Base-by-base conservation (phyloP, 2,888 invertebrate genomes). In the Balanococcus diminutus region DNA sequence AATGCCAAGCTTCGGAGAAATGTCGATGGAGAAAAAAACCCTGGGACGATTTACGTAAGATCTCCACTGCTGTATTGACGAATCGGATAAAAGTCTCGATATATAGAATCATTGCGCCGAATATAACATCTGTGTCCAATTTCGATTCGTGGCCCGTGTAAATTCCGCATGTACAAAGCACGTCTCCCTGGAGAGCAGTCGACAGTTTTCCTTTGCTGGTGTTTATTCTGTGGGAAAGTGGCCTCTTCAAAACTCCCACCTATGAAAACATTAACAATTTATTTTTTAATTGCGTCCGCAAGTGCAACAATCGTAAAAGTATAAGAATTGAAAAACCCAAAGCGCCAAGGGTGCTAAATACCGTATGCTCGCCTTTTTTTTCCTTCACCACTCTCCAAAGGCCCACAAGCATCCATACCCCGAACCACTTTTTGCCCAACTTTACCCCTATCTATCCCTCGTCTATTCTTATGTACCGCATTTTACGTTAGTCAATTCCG, bases 201-300 rank as follows among this genome's bases (percentile, higher is more conserved):
- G 82, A 82, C 82, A 82, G 46, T 82, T 82, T 51, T 46, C 51
- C 51, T 51, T 51, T 46, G 16, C 82, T 25, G 22, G 51, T 86
- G 84, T 86, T 86, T 86, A 86, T 85, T 85, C 85, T 86, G 86
- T 87, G 86, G 86, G 86, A 86, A 86, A 86, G 87, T 81, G 86
- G 86, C 86, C 85, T 82, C 85, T 86, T 84, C 82, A 86, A 86
- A 86, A 85, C 86, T 86, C 87, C 86, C 87, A 86, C 85, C 86
- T 86, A 87, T 83, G 83, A 87, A 86, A 86, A 86, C 85, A 87
- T 46, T 36, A 82, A 82, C 82, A 82, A 51, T 82, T 82, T 51
- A 82, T 82, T 82, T 82, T 82, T 82, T 82, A 83, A 36, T 56
- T 83, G 83, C 36, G 83, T 25, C 61, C 61, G 14, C 51, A 51